phyloP scores from a whole-genome alignment of 1,140 invertebrate species.

The Apis dorsata region DNA sequence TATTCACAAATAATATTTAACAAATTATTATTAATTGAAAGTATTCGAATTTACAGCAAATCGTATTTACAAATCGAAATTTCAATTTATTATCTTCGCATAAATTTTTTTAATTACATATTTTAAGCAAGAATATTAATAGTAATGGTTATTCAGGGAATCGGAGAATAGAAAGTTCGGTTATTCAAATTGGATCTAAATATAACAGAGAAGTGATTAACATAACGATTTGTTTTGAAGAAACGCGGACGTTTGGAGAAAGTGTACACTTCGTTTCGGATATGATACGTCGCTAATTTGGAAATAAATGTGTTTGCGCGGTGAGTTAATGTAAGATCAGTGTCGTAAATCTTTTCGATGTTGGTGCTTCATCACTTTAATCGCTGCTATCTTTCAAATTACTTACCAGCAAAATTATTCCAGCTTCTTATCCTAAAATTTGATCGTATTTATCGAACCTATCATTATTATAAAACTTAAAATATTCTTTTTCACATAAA shows the following conservation, averaged over 20 bases:
- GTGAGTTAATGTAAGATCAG: constrained; percentile 12
- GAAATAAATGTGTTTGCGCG: constrained; percentile 19
- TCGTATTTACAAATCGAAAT: too few species aligned
- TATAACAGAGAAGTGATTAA: not conserved
- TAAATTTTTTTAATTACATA: not conserved
- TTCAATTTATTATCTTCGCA: too few species aligned
- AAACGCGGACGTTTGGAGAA: not conserved
- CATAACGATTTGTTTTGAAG: not conserved
- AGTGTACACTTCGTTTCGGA: not conserved
- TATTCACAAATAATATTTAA: too few species aligned
- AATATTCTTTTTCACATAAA: too few species aligned
- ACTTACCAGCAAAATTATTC: not conserved
- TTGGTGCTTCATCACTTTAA: constrained; percentile 16
- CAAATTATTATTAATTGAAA: too few species aligned
- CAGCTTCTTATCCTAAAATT: not conserved
- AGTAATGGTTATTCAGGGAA: not conserved
- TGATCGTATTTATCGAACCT: not conserved
- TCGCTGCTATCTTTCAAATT: constrained; percentile 16
- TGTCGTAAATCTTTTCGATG: constrained; percentile 3
- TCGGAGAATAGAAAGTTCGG: not conserved
- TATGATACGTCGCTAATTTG: constrained; percentile 10
- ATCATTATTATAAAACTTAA: too few species aligned
- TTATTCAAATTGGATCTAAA: not conserved
- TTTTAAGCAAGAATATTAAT: not conserved
- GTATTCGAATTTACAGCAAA: too few species aligned